Base-by-base conservation (phyloP, 92 coral and sea anemone species). In the Montipora capitata region DNA sequence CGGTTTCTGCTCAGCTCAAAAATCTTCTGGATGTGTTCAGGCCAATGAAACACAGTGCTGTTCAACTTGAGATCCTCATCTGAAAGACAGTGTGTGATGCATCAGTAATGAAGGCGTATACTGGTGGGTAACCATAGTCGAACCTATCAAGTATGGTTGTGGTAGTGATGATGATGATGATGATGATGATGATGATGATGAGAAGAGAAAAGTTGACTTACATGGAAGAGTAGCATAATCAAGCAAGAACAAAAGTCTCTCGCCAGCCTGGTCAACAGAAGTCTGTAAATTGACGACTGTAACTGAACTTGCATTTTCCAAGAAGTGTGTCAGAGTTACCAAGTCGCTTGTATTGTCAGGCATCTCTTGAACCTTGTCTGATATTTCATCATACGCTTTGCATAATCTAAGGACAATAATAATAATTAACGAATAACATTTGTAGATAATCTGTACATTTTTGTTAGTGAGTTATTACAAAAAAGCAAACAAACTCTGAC, bases 331-430 rank as follows among this genome's bases (percentile, higher is more conserved):
- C 78, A 97, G 83, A 11, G 96, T 87, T 56, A 97, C 99, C 63
- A 97, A 77, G 91, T 97, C 99, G 38, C 94, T 92, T 61, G 98
- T 97, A 84, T 94, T 97, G 84, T 89, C 96, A 18, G 99, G 99
- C 99, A 97, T 97, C 72, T 97, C 99, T 59, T 97, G 99, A 72
- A 97, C 99, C 68, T 97, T 97, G 95, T 97, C 99, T 18, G 99
- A 97, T 65, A 97, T 96, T 52, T 97, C 99, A 71, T 97, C 99
- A 79, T 97, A 97, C 58, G 96, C 95, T 38, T 84, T 93, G 80
- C 99, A 97, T 69, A 97, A 54, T 14, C 99, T 97, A 40, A 2
- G 39, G 15, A 35, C 40, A 61, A 27, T 27, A 27, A 18, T 18
- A 18, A 27, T 0, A 27, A 27, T 27, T 27, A 27, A 27, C 35